A percentile compares a stretch with the other conserved stretches of the same genome.
phyloP scores from a whole-genome alignment of 1,140 invertebrate species.

The Heliconius nattereri region DNA sequence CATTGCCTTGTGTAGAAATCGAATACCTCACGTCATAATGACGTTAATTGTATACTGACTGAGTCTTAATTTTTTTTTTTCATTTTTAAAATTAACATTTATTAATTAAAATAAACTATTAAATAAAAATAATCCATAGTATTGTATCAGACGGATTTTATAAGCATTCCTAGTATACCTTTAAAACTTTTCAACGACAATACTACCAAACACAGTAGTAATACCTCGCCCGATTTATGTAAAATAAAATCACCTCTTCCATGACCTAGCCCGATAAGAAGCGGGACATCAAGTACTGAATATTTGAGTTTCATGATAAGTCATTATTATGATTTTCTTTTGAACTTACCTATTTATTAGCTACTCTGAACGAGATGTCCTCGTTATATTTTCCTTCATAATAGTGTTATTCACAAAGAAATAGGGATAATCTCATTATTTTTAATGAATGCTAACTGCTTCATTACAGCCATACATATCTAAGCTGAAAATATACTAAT shows the following conservation, averaged over 20 bases:
- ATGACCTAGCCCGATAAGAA: conserved; percentile 4
- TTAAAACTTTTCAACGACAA: too few relatives aligned
- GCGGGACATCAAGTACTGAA: conserved; percentile 33
- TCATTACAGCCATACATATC: background rate
- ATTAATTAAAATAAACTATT: too few relatives aligned
- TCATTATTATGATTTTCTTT: conserved; percentile 41
- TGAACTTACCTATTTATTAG: conserved; percentile 40
- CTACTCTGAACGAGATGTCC: background rate
- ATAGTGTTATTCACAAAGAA: background rate
- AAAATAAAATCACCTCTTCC: background rate
- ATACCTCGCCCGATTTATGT: background rate
- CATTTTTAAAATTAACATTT: too few relatives aligned
- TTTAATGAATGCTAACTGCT: conserved; percentile 5
- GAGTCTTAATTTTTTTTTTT: too few relatives aligned
- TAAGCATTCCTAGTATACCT: too few relatives aligned
- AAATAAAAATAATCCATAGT: too few relatives aligned
- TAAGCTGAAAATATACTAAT: conserved; percentile 1
- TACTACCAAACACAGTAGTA: too few relatives aligned
- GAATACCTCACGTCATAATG: too few relatives aligned
- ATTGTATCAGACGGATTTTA: too few relatives aligned
- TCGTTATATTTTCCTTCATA: conserved; percentile 2
- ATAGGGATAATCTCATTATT: conserved; percentile 1
- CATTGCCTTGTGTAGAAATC: too few relatives aligned
- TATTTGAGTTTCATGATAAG: conserved; percentile 38
- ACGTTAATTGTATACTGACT: background rate